Evolutionary conservation across 1,140 invertebrate genomes (phyloP).

Genomic region (Caenorhabditis elegans): WBcel235 BX284604.4:4011001-4011500

Average conservation of each 20-base stretch:
- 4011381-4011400: slow-evolving; percentile 84
- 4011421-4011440: slow-evolving; percentile 82
- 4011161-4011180: slow-evolving; percentile 85
- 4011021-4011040: slow-evolving; percentile 79
- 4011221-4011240: slow-evolving; percentile 84
- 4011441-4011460: slow-evolving; percentile 82
- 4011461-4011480: slow-evolving; percentile 87
- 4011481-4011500: slow-evolving; percentile 92
- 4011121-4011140: slow-evolving; percentile 81
- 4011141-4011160: slow-evolving; percentile 87
- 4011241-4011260: slow-evolving; percentile 76
- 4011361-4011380: slow-evolving; percentile 82
- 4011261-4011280: slow-evolving; percentile 89
- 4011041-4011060: slow-evolving; percentile 64
- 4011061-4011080: slow-evolving; percentile 61
- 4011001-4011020: slow-evolving; percentile 84
- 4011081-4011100: slow-evolving; percentile 72
- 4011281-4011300: slow-evolving; percentile 89
- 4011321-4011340: slow-evolving; percentile 76
- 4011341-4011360: slow-evolving; percentile 74
- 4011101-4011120: not conserved
- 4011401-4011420: slow-evolving; percentile 94
- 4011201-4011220: slow-evolving; percentile 75
- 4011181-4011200: slow-evolving; percentile 91
- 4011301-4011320: slow-evolving; percentile 84